Percentiles rank a stretch among this genome's conserved stretches.
phyloP scores from a whole-genome alignment of 2,113 vertebrate genomes.

The Dascyllus trimaculatus region DNA sequence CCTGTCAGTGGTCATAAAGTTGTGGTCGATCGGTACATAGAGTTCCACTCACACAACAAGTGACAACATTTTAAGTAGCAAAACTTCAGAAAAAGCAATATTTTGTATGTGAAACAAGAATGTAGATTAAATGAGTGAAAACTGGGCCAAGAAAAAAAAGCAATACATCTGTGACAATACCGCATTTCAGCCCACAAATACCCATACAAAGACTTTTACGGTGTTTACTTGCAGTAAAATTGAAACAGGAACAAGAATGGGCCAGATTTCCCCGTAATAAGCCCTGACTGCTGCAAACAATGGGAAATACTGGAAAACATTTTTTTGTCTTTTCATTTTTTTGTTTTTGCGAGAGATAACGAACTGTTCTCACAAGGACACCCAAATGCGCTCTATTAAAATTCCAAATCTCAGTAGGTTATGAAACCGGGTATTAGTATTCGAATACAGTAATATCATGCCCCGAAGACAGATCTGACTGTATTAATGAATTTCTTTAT shows the following conservation, averaged over 20 bases:
- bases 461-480: constrained; percentile 14
- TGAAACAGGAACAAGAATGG: constrained; percentile 23
- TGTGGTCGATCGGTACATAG: no score
- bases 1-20: no score
- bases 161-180: background rate
- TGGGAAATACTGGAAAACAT: background rate
- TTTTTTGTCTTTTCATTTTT: background rate
- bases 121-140: background rate
- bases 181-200: constrained; percentile 18
- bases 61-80: no score
- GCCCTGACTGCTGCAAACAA: background rate
- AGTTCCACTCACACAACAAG: no score
- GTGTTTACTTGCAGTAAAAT: background rate
- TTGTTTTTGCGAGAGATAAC: background rate
- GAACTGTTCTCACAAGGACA: constrained; percentile 29
- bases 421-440: constrained; percentile 26
- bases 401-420: constrained; percentile 22
- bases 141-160: background rate
- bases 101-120: no score
- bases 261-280: constrained; percentile 17
- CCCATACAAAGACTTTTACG: background rate
- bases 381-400: constrained; percentile 11
- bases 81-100: no score
- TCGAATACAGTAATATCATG: background rate
- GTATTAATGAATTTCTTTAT: constrained; percentile 43